Conservation (phyloP, 2,113 vertebrate genomes). For the Pycnonotus jocosus region DNA sequence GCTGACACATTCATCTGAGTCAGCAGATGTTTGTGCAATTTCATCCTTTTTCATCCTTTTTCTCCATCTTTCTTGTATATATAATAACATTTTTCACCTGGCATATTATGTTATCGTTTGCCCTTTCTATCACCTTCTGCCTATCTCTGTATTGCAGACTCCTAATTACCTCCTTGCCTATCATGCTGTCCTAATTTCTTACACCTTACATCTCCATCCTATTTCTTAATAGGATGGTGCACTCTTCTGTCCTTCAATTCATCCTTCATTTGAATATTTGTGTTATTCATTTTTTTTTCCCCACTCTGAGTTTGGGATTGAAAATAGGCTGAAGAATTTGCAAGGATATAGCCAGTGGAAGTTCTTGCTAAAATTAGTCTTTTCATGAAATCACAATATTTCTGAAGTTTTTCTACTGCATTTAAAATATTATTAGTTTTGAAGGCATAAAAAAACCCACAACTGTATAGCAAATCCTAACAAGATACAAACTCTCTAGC, state of each 20-base stretch:
- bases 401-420: not conserved
- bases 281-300: not conserved
- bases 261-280: slow-evolving; percentile 21
- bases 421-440: not conserved
- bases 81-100: slow-evolving; percentile 1
- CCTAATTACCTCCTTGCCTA: slow-evolving; percentile 49
- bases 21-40: slow-evolving; percentile 18
- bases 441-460: not conserved
- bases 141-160: not conserved
- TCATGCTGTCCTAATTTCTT: slow-evolving; percentile 49
- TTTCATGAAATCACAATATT: not conserved
- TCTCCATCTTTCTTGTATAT: not conserved
- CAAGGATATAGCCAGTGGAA: not conserved
- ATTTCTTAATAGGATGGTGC: not conserved
- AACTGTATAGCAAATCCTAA: not conserved
- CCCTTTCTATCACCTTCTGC: not conserved
- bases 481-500: not conserved
- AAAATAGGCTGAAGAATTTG: not conserved
- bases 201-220: not conserved
- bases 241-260: slow-evolving; percentile 14
- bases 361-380: not conserved
- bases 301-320: not conserved
- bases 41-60: not conserved
- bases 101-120: not conserved
- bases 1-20: slow-evolving; percentile 5